phyloP scores from a whole-genome alignment of 2,797 vertebrate genomes.

The Okamejei kenojei region DNA sequence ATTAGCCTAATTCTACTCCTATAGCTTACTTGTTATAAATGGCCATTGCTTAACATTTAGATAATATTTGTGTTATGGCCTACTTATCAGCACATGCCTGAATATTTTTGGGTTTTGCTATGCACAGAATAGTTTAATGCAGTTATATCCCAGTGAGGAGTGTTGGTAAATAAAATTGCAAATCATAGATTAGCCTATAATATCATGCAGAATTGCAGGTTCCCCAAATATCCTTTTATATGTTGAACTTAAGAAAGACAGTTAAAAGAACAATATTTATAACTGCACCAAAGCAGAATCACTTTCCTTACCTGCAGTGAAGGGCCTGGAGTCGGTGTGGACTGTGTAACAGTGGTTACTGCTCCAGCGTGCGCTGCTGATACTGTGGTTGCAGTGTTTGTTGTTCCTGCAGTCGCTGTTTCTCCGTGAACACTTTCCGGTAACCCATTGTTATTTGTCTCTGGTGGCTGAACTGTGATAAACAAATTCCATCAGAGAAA shows the following conservation, averaged over 20 bases:
- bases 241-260: not conserved
- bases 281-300: not conserved
- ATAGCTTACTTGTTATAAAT: not conserved
- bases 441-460: constrained; percentile 15
- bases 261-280: not conserved
- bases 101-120: not conserved
- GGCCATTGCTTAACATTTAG: not conserved
- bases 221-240: not conserved
- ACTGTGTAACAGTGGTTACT: constrained; percentile 35
- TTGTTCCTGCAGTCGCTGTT: constrained; percentile 38
- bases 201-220: not conserved
- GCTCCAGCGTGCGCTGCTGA: constrained; percentile 32
- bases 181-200: not conserved
- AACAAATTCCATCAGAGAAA: not conserved
- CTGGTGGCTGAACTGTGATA: constrained; percentile 37
- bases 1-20: too few species aligned
- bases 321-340: constrained; percentile 34
- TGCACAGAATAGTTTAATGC: not conserved
- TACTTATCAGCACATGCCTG: not conserved
- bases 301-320: constrained; percentile 30
- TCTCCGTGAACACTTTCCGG: constrained; percentile 38
- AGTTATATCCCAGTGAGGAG: not conserved
- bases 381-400: constrained; percentile 36
- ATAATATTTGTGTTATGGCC: not conserved
- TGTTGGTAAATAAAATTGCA: not conserved